Base-by-base conservation (phyloP, 2,888 invertebrate species). In the Lutraria lutraria region DNA sequence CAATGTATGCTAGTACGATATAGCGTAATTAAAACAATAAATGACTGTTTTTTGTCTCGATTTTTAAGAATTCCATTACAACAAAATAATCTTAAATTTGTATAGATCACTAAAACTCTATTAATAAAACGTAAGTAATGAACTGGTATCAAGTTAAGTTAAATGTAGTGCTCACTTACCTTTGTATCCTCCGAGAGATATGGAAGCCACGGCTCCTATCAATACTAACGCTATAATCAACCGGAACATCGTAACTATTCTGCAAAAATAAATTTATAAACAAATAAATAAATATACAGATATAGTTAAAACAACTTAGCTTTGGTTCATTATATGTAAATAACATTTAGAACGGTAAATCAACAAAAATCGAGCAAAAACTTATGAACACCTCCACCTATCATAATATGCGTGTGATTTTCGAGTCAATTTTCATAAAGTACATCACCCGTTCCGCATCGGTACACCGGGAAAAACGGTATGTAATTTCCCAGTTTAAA, bases 161-260 rank as follows among this genome's bases (percentile, higher is more conserved):
- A 25, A 25, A 68, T 68, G 0, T 25, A 25, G 25, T 3, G 25
- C 25, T 1, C n/a, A 68, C 63, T 10, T 68, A 68, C 63, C 63
- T 68, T 68, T 68, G n/a, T 68, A 68, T 25, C 63, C 63, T 25
- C 25, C 25, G 63, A 68, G n/a, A n/a, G 63, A 68, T 25, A 68
- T 6, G n/a, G 63, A n/a, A 25, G 25, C 10, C 63, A 68, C 63
- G 25, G 63, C 25, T 68, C 63, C 63, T 25, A n/a, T 10, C 63
- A 68, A 13, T 6, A 68, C 0, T n/a, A 68, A n/a, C 63, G 63
- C n/a, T 25, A 68, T 68, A 25, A 25, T 25, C 63, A 68, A 25
- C 63, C 25, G n/a, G 25, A 68, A 68, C 63, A 68, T 68, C 0
- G 25, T 68, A 68, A 25, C 12, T 25, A 25, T 25, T 13, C 63